Percentiles rank a stretch among this genome's conserved stretches.
Conservation (phyloP, 1,140 invertebrate species). For the Lordiphosa mommai region DNA sequence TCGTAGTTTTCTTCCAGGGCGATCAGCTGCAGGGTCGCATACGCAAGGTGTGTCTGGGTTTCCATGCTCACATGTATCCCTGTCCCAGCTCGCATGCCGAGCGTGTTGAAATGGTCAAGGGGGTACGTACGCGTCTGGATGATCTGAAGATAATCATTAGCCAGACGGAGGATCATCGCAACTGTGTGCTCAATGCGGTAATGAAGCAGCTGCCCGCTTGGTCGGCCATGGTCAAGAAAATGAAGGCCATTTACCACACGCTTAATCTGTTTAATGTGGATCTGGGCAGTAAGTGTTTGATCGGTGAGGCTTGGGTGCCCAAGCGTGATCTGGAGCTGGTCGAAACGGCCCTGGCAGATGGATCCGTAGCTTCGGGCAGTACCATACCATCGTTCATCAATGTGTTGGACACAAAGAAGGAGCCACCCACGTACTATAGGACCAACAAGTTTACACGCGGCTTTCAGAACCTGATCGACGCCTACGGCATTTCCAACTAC, state of each 20-base stretch:
- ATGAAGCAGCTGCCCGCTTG: slow-evolving; percentile 96
- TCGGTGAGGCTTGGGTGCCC: slow-evolving; percentile 98
- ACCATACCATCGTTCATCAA: slow-evolving; percentile 96
- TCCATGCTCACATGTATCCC: slow-evolving; percentile 96
- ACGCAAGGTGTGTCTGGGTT: slow-evolving; percentile 98
- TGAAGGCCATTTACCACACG: slow-evolving; percentile 94
- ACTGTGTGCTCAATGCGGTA: slow-evolving; percentile 93
- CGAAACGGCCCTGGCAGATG: slow-evolving; percentile 92
- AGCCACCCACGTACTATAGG: slow-evolving; percentile 89
- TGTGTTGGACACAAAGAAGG: slow-evolving; percentile 85
- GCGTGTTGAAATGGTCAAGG: slow-evolving; percentile 94
- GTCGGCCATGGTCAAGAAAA: slow-evolving; percentile 93
- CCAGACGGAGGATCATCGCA: slow-evolving; percentile 97
- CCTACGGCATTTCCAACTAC: slow-evolving; percentile 88
- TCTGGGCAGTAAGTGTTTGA: slow-evolving; percentile 94
- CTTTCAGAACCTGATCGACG: slow-evolving; percentile 91
- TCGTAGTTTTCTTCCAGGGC: slow-evolving; percentile 98
- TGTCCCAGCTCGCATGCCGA: slow-evolving; percentile 95
- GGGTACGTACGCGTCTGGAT: slow-evolving; percentile 94
- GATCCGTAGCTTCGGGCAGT: slow-evolving; percentile 93
- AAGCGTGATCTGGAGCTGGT: slow-evolving; percentile 90
- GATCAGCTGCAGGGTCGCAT: slow-evolving; percentile 97
- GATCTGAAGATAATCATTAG: slow-evolving; percentile 96
- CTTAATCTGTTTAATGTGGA: slow-evolving; percentile 94
- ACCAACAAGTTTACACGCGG: slow-evolving; percentile 90